Conservation (phyloP, 2,797 vertebrate genomes). For the Myoxocephalus aenaeus region DNA sequence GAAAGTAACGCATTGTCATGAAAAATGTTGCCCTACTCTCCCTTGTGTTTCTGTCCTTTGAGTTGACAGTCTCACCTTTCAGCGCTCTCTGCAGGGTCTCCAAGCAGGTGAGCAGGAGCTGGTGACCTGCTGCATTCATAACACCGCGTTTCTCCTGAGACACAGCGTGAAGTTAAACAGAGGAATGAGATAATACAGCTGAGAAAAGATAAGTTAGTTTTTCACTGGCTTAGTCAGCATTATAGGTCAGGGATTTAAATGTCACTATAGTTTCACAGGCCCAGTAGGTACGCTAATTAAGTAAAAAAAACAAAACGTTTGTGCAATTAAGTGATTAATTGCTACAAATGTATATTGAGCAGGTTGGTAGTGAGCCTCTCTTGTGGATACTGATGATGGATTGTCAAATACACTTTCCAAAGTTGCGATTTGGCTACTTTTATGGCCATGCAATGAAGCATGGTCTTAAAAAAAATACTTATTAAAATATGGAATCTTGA, state of each 20-base stretch:
- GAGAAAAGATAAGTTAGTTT: constrained; percentile 23
- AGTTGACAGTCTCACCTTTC: constrained; percentile 87
- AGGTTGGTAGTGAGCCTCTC: background rate
- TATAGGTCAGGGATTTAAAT: constrained; percentile 36
- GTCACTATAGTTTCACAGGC: constrained; percentile 12
- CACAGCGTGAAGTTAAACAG: background rate
- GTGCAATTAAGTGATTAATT: constrained; percentile 18
- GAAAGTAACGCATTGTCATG: background rate
- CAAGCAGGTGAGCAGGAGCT: constrained; percentile 94
- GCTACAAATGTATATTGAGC: constrained; percentile 3
- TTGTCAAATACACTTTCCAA: constrained; percentile 9
- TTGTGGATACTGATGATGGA: background rate
- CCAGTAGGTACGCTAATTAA: constrained; percentile 1
- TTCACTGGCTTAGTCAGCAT: constrained; percentile 5
- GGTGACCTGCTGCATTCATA: constrained; percentile 93
- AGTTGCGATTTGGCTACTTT: background rate
- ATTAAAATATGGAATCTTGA: background rate
- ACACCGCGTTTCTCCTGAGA: constrained; percentile 93
- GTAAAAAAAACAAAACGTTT: background rate
- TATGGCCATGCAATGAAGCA: too few relatives aligned
- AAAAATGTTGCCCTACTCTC: constrained; percentile 1
- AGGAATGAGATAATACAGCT: constrained; percentile 5
- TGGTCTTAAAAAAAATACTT: background rate
- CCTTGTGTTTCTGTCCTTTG: background rate
- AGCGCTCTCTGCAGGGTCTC: constrained; percentile 97